Conservation (phyloP, 2,888 invertebrate species). For the Amiota minor region DNA sequence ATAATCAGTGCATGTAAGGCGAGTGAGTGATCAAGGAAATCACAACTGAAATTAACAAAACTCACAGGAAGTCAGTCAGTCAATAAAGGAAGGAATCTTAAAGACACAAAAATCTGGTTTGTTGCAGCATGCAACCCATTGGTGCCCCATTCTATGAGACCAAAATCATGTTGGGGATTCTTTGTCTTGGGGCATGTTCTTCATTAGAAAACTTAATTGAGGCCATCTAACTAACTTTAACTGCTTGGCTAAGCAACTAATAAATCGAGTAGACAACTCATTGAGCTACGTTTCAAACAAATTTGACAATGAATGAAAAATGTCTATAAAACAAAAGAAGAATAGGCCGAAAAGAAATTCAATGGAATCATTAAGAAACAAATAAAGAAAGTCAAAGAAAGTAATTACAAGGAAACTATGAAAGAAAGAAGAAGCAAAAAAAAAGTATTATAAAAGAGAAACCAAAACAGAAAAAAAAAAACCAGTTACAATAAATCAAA, state of each 20-base stretch:
- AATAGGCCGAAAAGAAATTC: too few relatives aligned
- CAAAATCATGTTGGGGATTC: too few relatives aligned
- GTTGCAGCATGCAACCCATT: constrained; percentile 5
- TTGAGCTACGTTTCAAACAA: too few relatives aligned
- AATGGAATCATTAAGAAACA: constrained; percentile 17
- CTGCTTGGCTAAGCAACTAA: constrained; percentile 2
- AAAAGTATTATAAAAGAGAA: constrained; percentile 14
- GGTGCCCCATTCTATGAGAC: neutral
- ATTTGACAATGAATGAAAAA: too few relatives aligned
- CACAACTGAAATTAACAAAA: neutral
- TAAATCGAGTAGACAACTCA: neutral
- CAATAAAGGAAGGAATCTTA: neutral
- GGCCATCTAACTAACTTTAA: neutral
- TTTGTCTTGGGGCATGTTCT: too few relatives aligned
- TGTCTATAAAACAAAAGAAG: too few relatives aligned
- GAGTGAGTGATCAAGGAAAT: too few relatives aligned
- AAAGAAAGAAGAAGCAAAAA: neutral
- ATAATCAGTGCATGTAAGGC: too few relatives aligned
- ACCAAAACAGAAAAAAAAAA: constrained; percentile 13
- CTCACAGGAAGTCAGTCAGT: neutral
- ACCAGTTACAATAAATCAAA: constrained; percentile 25
- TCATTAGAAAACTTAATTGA: neutral
- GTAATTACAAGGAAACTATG: constrained; percentile 15
- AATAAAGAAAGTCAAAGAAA: constrained; percentile 18
- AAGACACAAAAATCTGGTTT: constrained; percentile 11